These are phyloP conservation scores for Antheraea mylitta DNA, from an alignment of 1,140 invertebrate species.

Conservation along the genomic window DNA sequence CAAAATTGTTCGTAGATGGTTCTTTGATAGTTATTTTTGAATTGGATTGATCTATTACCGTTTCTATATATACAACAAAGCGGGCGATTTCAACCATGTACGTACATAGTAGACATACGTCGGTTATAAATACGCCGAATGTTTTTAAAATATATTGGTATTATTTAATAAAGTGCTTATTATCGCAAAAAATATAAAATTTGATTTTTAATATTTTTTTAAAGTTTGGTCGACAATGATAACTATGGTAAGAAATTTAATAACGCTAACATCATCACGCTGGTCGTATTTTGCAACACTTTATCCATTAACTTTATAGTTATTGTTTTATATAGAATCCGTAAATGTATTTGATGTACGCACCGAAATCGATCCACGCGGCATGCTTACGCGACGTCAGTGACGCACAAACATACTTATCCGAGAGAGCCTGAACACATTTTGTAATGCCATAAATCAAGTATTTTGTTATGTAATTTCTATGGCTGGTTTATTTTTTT, in stretches of 20 bases:
- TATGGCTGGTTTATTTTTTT: neutral
- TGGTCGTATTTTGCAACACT: neutral
- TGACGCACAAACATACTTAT: neutral
- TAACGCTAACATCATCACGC: neutral
- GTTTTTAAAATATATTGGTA: no score
- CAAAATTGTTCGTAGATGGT: no score
- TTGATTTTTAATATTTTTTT: neutral
- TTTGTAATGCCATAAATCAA: neutral
- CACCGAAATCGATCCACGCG: neutral
- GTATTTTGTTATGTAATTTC: neutral
- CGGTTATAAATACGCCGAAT: no score
- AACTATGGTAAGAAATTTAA: neutral
- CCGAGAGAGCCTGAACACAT: constrained; percentile 7
- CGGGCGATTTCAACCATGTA: no score
- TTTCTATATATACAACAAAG: no score
- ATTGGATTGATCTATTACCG: no score
- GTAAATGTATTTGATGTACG: neutral
- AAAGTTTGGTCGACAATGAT: neutral
- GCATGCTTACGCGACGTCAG: constrained; percentile 11
- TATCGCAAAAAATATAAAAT: no score
- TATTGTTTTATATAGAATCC: no score
- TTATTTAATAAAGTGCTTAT: no score
- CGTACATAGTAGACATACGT: no score
- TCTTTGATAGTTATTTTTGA: no score
- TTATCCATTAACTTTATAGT: neutral